A percentile compares a stretch with the other conserved stretches of the same genome.
Evolutionary conservation across 1,140 invertebrate species (phyloP).

Genomic region (Planococcus citri): DNA sequence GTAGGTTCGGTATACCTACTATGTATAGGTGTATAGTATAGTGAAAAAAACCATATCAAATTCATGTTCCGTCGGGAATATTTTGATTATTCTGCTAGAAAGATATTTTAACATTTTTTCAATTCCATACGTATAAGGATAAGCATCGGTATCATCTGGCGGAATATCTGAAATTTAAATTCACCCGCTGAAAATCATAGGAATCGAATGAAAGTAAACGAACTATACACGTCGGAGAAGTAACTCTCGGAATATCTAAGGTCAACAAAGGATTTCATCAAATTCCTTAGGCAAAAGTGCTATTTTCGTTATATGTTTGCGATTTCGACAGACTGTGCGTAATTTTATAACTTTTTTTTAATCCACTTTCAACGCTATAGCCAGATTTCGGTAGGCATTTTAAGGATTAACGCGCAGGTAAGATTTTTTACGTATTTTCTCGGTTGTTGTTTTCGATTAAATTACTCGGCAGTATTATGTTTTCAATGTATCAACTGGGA

Average conservation of each 20-base stretch:
- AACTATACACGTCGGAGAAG: not conserved
- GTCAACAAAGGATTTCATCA: constrained; percentile 1
- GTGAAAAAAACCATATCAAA: not conserved
- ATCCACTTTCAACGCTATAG: not conserved
- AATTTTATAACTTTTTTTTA: not conserved
- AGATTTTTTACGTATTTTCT: not conserved
- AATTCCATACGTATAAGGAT: not conserved
- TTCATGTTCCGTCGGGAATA: not conserved
- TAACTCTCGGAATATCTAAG: not conserved
- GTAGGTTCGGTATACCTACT: no score
- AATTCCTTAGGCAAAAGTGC: not conserved
- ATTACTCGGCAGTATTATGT: not conserved
- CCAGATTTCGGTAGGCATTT: not conserved
- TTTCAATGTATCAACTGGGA: not conserved
- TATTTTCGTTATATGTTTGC: not conserved
- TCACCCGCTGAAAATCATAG: not conserved
- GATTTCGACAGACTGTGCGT: not conserved
- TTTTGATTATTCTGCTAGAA: not conserved
- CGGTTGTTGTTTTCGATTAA: not conserved
- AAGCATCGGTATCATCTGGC: not conserved
- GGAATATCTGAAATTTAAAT: not conserved
- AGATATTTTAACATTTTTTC: constrained; percentile 8
- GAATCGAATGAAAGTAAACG: not conserved
- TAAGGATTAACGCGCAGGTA: not conserved
- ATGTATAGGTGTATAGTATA: not conserved